Evolutionary conservation across 2,888 invertebrate species (phyloP).

Genomic region (Drosophila ustulata): DNA sequence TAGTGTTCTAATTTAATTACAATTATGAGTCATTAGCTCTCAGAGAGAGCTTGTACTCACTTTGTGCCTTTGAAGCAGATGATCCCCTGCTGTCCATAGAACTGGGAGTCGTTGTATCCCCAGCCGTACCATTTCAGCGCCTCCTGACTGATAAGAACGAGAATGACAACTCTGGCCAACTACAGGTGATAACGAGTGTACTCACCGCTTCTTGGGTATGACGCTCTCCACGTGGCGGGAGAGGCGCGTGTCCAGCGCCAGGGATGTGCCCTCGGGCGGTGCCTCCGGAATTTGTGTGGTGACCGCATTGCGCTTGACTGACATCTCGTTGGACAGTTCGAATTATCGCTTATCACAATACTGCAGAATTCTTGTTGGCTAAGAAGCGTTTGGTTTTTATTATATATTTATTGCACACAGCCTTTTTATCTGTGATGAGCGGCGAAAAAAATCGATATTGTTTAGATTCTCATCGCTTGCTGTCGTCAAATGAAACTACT

Average conservation of each 20-base stretch:
- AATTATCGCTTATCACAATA: slow-evolving; percentile 6
- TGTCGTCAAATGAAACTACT: slow-evolving; percentile 16
- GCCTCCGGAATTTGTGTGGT: slow-evolving; percentile 57
- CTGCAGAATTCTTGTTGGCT: slow-evolving; percentile 5
- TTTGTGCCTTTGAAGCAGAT: slow-evolving; percentile 93
- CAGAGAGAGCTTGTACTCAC: slow-evolving; percentile 85
- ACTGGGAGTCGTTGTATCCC: slow-evolving; percentile 99
- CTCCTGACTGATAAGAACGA: slow-evolving; percentile 90
- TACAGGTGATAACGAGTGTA: slow-evolving; percentile 1
- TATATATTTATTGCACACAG: slow-evolving; percentile 36
- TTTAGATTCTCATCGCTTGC: slow-evolving; percentile 3
- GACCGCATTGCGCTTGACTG: slow-evolving; percentile 59
- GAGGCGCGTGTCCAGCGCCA: slow-evolving; percentile 77
- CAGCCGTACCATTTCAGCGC: slow-evolving; percentile 99
- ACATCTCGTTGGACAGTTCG: slow-evolving; percentile 37
- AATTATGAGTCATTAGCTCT: not conserved
- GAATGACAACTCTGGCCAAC: slow-evolving; percentile 13
- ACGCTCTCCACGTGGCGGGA: slow-evolving; percentile 80
- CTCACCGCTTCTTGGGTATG: slow-evolving; percentile 83
- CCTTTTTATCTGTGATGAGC: slow-evolving; percentile 15
- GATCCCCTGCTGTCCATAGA: slow-evolving; percentile 88
- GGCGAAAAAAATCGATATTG: slow-evolving; percentile 50
- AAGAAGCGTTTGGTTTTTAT: slow-evolving; percentile 1
- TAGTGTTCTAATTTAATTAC: not conserved
- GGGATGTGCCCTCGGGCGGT: slow-evolving; percentile 48